A percentile compares a stretch with the other conserved stretches of the same genome.
Conservation (phyloP, 2,888 invertebrate species). For the Odontomyia ornata region DNA sequence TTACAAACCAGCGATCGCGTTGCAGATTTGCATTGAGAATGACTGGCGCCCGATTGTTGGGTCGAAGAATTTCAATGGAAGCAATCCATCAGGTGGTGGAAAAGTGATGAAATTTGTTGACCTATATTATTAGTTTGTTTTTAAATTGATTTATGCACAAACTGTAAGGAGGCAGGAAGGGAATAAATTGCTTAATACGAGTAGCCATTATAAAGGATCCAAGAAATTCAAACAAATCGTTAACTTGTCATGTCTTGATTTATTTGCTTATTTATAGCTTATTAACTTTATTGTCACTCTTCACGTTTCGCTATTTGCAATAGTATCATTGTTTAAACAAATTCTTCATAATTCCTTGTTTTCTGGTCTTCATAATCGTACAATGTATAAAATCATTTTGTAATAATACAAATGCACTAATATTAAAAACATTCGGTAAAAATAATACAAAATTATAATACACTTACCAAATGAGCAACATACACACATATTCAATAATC, state of each 20-base stretch:
- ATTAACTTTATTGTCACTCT: conserved; percentile 43
- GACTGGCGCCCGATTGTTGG: not conserved
- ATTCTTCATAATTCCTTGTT: not conserved
- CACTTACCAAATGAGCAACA: conserved; percentile 7
- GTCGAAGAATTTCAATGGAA: not conserved
- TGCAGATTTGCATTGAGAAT: not conserved
- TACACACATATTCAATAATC: conserved; percentile 31
- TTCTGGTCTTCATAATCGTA: conserved; percentile 4
- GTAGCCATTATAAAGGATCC: too few relatives aligned
- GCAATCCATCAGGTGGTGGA: too few relatives aligned
- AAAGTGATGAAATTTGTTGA: too few relatives aligned
- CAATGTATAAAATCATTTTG: conserved; percentile 6
- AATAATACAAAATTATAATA: conserved; percentile 37
- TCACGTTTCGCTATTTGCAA: conserved; percentile 25
- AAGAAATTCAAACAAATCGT: too few relatives aligned
- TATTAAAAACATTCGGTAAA: not conserved
- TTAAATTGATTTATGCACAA: too few relatives aligned
- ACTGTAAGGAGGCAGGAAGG: too few relatives aligned
- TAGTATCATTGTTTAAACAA: not conserved
- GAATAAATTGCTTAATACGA: too few relatives aligned
- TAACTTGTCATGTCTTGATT: too few relatives aligned
- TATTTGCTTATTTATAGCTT: conserved; percentile 20
- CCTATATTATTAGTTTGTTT: too few relatives aligned
- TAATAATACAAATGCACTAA: conserved; percentile 14
- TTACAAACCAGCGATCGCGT: not conserved